These are phyloP conservation scores for Helarctos malayanus DNA, from an alignment of 2,797 vertebrate genomes.

Conservation along the genomic window DNA sequence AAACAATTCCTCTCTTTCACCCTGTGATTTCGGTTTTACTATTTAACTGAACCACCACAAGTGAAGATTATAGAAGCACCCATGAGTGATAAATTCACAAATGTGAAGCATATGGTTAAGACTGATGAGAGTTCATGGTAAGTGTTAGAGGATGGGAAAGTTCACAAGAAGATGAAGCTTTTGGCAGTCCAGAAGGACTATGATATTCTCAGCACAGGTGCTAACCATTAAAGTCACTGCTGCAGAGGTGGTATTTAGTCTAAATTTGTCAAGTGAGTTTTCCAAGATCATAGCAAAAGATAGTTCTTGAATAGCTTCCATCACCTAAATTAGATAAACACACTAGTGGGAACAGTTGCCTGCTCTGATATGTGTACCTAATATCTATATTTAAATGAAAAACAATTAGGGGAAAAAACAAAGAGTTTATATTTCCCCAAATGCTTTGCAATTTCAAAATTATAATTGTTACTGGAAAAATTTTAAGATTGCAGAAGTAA, in stretches of 20 bases:
- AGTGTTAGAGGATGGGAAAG: neutral
- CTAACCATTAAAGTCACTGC: neutral
- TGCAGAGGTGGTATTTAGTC: neutral
- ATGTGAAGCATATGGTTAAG: neutral
- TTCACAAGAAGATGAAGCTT: neutral
- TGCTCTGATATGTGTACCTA: neutral
- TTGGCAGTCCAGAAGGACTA: neutral
- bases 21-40: neutral
- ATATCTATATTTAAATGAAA: neutral
- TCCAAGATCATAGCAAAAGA: slow-evolving; percentile 40
- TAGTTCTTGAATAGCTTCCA: neutral
- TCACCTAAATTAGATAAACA: neutral
- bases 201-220: neutral
- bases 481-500: neutral
- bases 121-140: neutral
- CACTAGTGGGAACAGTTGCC: neutral
- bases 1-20: neutral
- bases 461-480: neutral
- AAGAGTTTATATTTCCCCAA: neutral
- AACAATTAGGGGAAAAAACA: neutral
- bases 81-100: neutral
- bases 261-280: slow-evolving; percentile 34
- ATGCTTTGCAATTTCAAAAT: neutral
- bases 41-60: neutral
- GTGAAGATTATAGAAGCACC: neutral